Evolutionary conservation across 2,888 invertebrate genomes (phyloP).

Genomic region (Stenodera caucasica): DNA sequence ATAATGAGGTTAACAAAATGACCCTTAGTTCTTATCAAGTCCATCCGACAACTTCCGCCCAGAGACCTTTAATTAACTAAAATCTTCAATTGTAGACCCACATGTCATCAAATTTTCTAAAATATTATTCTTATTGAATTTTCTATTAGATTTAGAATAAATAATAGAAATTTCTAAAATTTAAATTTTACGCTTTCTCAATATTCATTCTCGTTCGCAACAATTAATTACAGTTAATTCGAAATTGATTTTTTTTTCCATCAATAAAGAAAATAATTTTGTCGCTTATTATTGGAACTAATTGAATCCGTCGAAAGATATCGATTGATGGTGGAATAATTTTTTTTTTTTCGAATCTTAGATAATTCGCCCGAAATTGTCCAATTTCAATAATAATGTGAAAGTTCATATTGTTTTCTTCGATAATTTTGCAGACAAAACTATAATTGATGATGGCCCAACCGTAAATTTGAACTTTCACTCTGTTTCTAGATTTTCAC

Average conservation of each 20-base stretch:
- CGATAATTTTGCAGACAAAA: too few species aligned
- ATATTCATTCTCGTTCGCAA: background rate
- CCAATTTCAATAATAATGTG: too few species aligned
- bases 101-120: background rate
- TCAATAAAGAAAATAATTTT: background rate
- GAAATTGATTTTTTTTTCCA: background rate
- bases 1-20: conserved; percentile 1
- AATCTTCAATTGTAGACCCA: background rate
- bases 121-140: too few species aligned
- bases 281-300: too few species aligned
- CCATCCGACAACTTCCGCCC: background rate
- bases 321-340: too few species aligned
- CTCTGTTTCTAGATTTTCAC: too few species aligned
- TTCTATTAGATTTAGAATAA: too few species aligned
- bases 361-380: too few species aligned
- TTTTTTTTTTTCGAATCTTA: too few species aligned
- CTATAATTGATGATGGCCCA: too few species aligned
- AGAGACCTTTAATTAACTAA: background rate
- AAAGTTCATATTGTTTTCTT: too few species aligned
- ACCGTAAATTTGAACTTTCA: too few species aligned
- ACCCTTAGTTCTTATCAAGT: background rate
- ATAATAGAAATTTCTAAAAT: background rate
- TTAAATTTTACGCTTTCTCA: background rate
- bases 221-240: background rate
- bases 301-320: background rate